Base-by-base conservation (phyloP, 2,797 vertebrate genomes). In the Gymnocypris eckloni region DNA sequence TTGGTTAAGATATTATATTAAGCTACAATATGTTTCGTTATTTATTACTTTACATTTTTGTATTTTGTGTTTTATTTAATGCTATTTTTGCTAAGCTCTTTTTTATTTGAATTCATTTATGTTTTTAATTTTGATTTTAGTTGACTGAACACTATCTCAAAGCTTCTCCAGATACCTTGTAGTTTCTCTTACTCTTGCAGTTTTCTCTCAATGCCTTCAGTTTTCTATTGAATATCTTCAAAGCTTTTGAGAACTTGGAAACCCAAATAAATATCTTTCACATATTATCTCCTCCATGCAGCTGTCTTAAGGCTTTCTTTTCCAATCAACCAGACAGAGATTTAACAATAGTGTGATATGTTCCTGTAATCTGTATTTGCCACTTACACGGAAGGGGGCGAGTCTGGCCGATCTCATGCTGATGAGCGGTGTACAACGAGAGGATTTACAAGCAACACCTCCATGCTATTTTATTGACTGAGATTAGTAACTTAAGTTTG, bases 371-470 rank as follows among this genome's bases (percentile, higher is more conserved):
- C 83, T 67, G 20, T 56, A 64, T 76, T 33, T 39, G 43, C 45
- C 69, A 59, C 52, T 83, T 77, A 33, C 25, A 70, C 16, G 12
- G 78, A 39, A 22, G 41, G 64, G 9, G 20, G 39, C n/a, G 41
- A 54, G 50, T 52, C 81, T 79, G 72, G 4, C 61, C 72, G 77
- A 89, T 85, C 61, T 48, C 39, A 76, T 66, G 69, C 56, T 82
- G 64, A 80, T 85, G 28, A 67, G 59, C 28, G 10, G n/a, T 25
- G 59, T 61, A 5, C 61, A 81, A 48, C 50, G 59, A 52, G n/a
- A 71, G 79, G 67, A 86, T 88, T 89, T 79, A 66, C 6, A 73
- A 50, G 39, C 78, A 88, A 59, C 56, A 39, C 28, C 43, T 61
- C 45, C 37, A 28, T 72, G 67, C 28, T 73, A 33, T 67, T 71